Evolutionary conservation across 35 echinoderm and acorn worm species (phyloP).

Genomic region (Anneissia japonica): DNA sequence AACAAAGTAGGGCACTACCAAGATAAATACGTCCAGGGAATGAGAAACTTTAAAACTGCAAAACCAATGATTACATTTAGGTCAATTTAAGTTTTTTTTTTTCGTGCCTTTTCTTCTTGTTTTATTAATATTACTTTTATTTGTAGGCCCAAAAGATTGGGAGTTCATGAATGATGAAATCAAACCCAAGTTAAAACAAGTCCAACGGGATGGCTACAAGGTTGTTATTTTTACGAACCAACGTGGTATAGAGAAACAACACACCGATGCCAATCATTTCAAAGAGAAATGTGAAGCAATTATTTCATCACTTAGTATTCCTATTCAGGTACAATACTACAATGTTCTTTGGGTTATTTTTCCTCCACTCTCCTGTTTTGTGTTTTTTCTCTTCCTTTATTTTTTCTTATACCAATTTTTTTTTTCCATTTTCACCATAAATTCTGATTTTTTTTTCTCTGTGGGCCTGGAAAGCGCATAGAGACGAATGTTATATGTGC

Average conservation of each 20-base stretch:
- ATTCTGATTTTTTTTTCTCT: not conserved
- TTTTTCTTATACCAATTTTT: not conserved
- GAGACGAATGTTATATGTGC: too few species aligned
- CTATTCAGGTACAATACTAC: slow-evolving; percentile 55
- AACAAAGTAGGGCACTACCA: too few species aligned
- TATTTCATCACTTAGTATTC: slow-evolving; percentile 57
- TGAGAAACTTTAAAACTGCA: not conserved
- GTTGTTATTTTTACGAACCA: slow-evolving; percentile 92
- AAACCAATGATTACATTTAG: not conserved
- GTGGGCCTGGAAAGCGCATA: too few species aligned
- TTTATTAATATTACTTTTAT: not conserved
- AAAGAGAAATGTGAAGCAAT: slow-evolving; percentile 71
- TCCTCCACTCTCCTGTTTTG: not conserved
- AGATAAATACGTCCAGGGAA: not conserved
- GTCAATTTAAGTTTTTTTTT: not conserved
- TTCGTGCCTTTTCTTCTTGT: not conserved
- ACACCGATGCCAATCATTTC: slow-evolving; percentile 50
- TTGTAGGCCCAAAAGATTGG: slow-evolving; percentile 82
- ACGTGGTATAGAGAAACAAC: slow-evolving; percentile 83
- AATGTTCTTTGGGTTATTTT: not conserved
- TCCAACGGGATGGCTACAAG: slow-evolving; percentile 79
- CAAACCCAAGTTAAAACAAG: slow-evolving; percentile 50
- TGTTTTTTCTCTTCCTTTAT: too few species aligned
- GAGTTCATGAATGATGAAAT: slow-evolving; percentile 62
- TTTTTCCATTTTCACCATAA: not conserved